Base-by-base conservation (phyloP, 2,797 vertebrate species). In the Gadopsis bispinosus region DNA sequence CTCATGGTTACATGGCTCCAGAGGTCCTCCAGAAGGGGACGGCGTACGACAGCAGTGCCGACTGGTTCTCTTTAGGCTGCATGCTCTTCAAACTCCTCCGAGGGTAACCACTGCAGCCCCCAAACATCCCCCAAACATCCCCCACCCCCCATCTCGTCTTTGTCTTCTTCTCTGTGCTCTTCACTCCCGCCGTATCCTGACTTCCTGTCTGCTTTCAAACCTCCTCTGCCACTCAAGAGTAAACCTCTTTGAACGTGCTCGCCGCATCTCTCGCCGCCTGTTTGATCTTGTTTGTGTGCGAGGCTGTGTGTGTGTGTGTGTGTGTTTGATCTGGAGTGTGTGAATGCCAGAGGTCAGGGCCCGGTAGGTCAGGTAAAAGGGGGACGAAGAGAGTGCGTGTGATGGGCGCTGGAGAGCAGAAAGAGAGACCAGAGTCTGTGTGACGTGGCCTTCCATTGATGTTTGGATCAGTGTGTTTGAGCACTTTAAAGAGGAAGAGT, bases 31-130 rank as follows among this genome's bases (percentile, higher is more conserved):
- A 99, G 96, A 99, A 99, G 89, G 98, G 98, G 51, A 99, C 97
- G 0, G 97, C 98, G 0, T 99, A 99, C 0, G 98, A 99, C 93
- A 99, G 98, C 97, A 99, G 98, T 0, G 98, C 98, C 0, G 98
- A 99, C 94, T 99, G 98, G 98, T 99, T 99, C 95, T 99, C 98
- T 3, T 89, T 99, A 85, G 98, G 98, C 79, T 99, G 98, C 91
- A 98, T 99, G 98, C 96, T 99, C 58, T 99, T 99, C 96, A 99
- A 99, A 75, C 97, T 99, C 2, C 96, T 99, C 37, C 92, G 98
- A 92, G 98, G 98, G 98, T 99, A 94, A 97, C 31, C 26, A 26
- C 63, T 77, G 35, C 35, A 35, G 35, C 26, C 26, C 26, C 26
- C 26, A 26, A 26, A 26, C 26, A 26, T 26, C n/a, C n/a, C n/a